Evolutionary conservation across 2,888 invertebrate species (phyloP), one percentile per base, ranked within the genome.

Genomic region (Ochropleura leucogaster): DNA sequence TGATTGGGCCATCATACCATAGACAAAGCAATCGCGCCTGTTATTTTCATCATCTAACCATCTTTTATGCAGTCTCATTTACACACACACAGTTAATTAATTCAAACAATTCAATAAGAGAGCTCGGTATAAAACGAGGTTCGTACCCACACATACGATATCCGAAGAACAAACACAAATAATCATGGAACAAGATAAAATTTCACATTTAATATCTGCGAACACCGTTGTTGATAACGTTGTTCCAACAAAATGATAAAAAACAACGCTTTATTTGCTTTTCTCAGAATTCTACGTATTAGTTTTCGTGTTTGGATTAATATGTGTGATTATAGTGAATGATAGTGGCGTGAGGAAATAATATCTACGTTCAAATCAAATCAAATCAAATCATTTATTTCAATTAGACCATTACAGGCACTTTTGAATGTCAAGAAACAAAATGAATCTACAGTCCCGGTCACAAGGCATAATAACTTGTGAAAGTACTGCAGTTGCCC

Each of bases 191-290:
- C 59, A 68, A 82, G 82, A 84, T 84, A 82, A 82, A 80, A 72
- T 84, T 72, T 57, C 66, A 83, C 60, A 84, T 80, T 69, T 79
- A 81, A 83, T 83, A 82, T 72, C 69, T 67, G 44, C 80, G 59
- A 44, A 69, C 67, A 59, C 64, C 51, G 67, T 55, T 62, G 57
- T 53, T 81, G 85, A 82, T 84, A 82, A 70, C 51, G 47, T 30
- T 72, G 64, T 76, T 70, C 55, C 62, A 80, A 82, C 72, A 82
- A 47, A 68, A 59, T 63, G 67, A 71, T 84, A 68, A 82, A n/a
- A 78, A 72, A 69, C 20, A 72, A 57, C 3, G 30, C 30, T 66
- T 74, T 83, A 74, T 83, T 76, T 79, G 18, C 40, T 6, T 69
- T 84, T 72, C 76, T 72, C 62, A 47, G 68, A 69, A 80, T 66